phyloP scores from a whole-genome alignment of 1,140 invertebrate genomes.

The Phymastichus coffea region DNA sequence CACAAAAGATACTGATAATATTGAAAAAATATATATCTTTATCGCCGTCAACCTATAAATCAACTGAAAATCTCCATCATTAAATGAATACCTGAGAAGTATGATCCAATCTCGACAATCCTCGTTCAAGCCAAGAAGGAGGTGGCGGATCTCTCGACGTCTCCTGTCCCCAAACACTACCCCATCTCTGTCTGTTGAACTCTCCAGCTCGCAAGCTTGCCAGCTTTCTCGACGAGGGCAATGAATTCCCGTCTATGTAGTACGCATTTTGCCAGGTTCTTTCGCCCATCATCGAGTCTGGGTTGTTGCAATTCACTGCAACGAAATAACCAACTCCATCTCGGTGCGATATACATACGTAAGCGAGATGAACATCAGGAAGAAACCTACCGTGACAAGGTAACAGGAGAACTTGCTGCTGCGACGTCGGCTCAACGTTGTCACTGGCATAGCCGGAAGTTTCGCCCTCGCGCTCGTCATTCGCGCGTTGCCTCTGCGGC shows the following conservation, averaged over 20 bases:
- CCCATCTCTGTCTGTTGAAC: conserved; percentile 68
- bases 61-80: too few relatives aligned
- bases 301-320: conserved; percentile 25
- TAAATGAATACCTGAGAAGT: conserved; percentile 42
- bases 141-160: conserved; percentile 46
- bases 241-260: conserved; percentile 40
- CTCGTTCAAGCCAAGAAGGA: conserved; percentile 67
- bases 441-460: conserved; percentile 75
- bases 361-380: not conserved
- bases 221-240: conserved; percentile 44
- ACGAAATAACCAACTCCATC: too few relatives aligned
- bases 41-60: too few relatives aligned
- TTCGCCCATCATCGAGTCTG: conserved; percentile 34
- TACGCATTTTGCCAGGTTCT: conserved; percentile 49
- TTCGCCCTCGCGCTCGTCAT: conserved; percentile 65
- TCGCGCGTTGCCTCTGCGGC: conserved; percentile 24
- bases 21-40: too few relatives aligned
- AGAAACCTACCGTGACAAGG: conserved; percentile 26
- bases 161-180: conserved; percentile 68
- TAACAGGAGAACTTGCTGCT: conserved; percentile 57
- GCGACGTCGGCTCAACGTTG: conserved; percentile 53
- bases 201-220: conserved; percentile 52
- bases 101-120: conserved; percentile 53
- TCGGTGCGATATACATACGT: not conserved
- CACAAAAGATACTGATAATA: too few relatives aligned